phyloP scores from a whole-genome alignment of 2,797 vertebrate genomes.

The Neoniphon sammara region DNA sequence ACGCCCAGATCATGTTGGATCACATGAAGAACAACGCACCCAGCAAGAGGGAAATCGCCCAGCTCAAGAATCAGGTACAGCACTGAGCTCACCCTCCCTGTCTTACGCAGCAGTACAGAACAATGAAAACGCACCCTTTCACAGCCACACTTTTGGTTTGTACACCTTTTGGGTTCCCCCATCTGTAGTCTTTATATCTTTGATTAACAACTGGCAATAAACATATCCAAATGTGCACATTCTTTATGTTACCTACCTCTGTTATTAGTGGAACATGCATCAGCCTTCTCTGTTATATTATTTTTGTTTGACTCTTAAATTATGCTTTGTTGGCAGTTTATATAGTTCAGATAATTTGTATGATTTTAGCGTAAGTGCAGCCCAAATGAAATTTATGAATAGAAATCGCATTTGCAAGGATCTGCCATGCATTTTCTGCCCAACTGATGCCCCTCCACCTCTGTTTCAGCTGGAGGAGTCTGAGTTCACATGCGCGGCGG shows the following conservation, averaged over 20 bases:
- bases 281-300: too few relatives aligned
- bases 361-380: too few relatives aligned
- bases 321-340: too few relatives aligned
- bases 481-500: slow-evolving; percentile 93
- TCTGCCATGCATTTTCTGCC: background rate
- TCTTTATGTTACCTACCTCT: too few relatives aligned
- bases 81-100: background rate
- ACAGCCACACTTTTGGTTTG: too few relatives aligned
- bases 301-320: too few relatives aligned
- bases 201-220: too few relatives aligned
- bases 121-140: background rate
- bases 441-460: slow-evolving; percentile 1
- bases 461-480: slow-evolving; percentile 93
- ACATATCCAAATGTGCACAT: too few relatives aligned
- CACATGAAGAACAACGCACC: slow-evolving; percentile 97
- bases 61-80: slow-evolving; percentile 95
- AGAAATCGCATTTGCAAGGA: background rate
- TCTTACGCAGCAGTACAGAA: background rate
- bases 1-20: slow-evolving; percentile 98
- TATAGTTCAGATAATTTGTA: too few relatives aligned
- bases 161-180: too few relatives aligned
- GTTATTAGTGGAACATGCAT: too few relatives aligned
- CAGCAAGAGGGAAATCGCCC: slow-evolving; percentile 97
- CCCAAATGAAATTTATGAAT: background rate
- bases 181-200: background rate